These are phyloP conservation scores for Stegastes partitus DNA, from an alignment of 2,113 vertebrate species.

Conservation along the genomic window DNA sequence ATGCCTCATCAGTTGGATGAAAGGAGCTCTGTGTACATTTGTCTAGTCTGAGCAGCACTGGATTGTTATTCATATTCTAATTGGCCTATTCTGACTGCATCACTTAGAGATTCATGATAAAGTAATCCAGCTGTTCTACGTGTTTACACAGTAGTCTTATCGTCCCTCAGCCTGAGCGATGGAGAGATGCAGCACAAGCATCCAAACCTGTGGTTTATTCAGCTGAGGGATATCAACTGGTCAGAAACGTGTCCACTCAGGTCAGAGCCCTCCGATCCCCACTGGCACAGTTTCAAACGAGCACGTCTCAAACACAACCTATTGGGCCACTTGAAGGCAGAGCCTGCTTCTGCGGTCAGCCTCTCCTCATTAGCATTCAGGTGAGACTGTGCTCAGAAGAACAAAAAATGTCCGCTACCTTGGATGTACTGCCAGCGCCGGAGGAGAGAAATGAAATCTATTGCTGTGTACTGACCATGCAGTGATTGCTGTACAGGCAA, in stretches of 20 bases:
- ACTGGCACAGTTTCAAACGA: neutral
- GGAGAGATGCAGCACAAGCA: neutral
- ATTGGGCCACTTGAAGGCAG: constrained; percentile 10
- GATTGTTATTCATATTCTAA: too few species aligned
- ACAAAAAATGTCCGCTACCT: neutral
- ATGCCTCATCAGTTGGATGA: constrained; percentile 16
- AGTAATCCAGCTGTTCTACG: neutral
- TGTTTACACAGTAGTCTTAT: neutral
- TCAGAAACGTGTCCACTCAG: neutral
- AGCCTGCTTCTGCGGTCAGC: constrained; percentile 12
- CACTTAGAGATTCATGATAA: neutral
- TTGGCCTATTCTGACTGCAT: neutral
- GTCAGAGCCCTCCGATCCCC: neutral
- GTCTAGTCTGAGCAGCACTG: neutral
- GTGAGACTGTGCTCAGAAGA: constrained; percentile 37
- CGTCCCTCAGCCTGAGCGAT: neutral
- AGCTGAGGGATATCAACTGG: neutral
- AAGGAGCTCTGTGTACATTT: neutral
- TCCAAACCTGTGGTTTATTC: neutral
- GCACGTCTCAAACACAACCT: neutral
- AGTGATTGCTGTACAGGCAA: constrained; percentile 14
- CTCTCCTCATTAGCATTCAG: constrained; percentile 67
- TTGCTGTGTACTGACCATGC: neutral
- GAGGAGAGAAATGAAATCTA: constrained; percentile 30
- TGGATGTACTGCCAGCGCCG: neutral